Percentiles rank a stretch among this genome's conserved stretches.
These are phyloP conservation scores for Trichogramma evanescens DNA, from an alignment of 2,888 invertebrate genomes.

Conservation along the genomic window DNA sequence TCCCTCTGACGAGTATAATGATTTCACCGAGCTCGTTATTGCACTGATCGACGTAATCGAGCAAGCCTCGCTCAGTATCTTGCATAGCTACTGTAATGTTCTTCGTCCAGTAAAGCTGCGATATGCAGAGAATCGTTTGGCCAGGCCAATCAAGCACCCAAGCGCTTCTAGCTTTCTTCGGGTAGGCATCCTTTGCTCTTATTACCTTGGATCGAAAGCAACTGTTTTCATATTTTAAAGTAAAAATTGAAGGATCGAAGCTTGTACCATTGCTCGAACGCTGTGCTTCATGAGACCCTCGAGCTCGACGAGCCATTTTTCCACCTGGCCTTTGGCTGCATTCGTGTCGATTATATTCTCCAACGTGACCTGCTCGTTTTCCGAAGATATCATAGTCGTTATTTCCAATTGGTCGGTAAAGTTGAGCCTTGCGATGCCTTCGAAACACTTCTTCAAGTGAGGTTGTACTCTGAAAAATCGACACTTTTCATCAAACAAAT, in stretches of 20 bases:
- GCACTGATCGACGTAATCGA: constrained; percentile 62
- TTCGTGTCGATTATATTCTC: constrained; percentile 50
- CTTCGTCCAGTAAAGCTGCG: constrained; percentile 83
- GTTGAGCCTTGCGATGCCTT: constrained; percentile 53
- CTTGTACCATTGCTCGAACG: constrained; percentile 47
- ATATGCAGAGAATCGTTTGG: constrained; percentile 62
- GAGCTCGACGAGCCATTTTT: constrained; percentile 43
- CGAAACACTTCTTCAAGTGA: constrained; percentile 59
- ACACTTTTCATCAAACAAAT: not conserved
- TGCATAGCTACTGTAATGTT: constrained; percentile 77
- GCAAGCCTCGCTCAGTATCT: constrained; percentile 52
- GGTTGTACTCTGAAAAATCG: constrained; percentile 51
- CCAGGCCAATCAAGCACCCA: constrained; percentile 63
- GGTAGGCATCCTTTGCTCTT: constrained; percentile 47
- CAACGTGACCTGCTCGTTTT: constrained; percentile 50
- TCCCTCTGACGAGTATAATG: constrained; percentile 80
- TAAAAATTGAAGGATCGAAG: not conserved
- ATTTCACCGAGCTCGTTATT: constrained; percentile 74
- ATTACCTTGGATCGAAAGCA: constrained; percentile 36
- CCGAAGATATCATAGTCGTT: constrained; percentile 53
- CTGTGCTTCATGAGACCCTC: constrained; percentile 49
- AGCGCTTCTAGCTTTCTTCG: constrained; percentile 42
- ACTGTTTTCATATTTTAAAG: not conserved
- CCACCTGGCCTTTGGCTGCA: constrained; percentile 53
- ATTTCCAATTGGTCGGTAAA: constrained; percentile 54